These are phyloP conservation scores for Philantomba maxwellii DNA, from an alignment of 2,113 vertebrate species.

Conservation along the genomic window DNA sequence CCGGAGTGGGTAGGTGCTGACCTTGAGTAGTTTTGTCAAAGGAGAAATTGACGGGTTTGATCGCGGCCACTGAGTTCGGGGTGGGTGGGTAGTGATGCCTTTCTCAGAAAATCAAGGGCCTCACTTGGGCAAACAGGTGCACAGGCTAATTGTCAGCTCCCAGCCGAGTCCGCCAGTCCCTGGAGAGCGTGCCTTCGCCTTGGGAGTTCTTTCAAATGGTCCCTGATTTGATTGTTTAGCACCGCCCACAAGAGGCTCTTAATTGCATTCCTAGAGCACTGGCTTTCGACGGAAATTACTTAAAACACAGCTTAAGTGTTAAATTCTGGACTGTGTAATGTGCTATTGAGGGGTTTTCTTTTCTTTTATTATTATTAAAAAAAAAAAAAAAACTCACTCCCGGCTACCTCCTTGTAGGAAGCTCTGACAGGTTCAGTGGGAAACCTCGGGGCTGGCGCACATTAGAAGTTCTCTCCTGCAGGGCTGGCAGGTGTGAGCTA, in stretches of 20 bases:
- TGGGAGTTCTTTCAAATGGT: constrained; percentile 57
- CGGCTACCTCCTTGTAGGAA: constrained; percentile 66
- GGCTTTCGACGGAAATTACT: constrained; percentile 61
- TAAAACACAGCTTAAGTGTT: constrained; percentile 63
- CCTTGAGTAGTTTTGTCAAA: constrained; percentile 32
- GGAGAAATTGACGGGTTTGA: constrained; percentile 48
- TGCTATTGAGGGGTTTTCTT: constrained; percentile 52
- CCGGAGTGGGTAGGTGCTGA: constrained; percentile 2
- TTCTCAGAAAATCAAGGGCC: constrained; percentile 31
- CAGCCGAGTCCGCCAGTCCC: background rate
- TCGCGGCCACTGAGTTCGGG: background rate
- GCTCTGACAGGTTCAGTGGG: constrained; percentile 74
- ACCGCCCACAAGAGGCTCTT: constrained; percentile 46
- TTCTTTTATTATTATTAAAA: constrained; percentile 46
- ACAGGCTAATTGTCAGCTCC: background rate
- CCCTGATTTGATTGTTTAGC: constrained; percentile 67
- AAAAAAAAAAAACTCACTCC: constrained; percentile 41
- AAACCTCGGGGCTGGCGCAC: constrained; percentile 66
- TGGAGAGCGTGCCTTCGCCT: background rate
- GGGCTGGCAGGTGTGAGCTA: constrained; percentile 84
- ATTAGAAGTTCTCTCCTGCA: constrained; percentile 79
- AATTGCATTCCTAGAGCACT: constrained; percentile 61
- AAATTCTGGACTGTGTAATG: constrained; percentile 56
- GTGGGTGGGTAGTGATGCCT: background rate
- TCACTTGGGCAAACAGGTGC: constrained; percentile 56